Percentiles rank a stretch among this genome's conserved stretches.
Conservation (phyloP, 2,888 invertebrate species). For the Octodonta nipae region DNA sequence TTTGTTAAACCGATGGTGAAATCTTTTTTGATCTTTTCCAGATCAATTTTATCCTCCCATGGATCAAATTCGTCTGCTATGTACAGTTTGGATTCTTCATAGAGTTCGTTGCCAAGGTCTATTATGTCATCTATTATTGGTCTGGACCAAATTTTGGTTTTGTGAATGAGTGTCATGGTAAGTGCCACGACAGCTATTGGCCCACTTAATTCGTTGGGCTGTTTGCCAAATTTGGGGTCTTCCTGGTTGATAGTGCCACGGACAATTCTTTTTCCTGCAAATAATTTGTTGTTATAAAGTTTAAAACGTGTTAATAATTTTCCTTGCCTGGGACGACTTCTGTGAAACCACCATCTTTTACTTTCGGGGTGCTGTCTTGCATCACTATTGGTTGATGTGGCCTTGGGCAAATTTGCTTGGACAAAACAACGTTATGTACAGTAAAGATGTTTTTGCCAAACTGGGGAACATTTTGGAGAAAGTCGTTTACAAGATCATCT, state of each 20-base stretch:
- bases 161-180: conserved; percentile 45
- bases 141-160: conserved; percentile 45
- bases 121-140: conserved; percentile 45
- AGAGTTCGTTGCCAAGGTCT: conserved; percentile 37
- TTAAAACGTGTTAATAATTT: not conserved
- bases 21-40: conserved; percentile 32
- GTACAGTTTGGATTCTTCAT: conserved; percentile 37
- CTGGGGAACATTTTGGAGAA: conserved; percentile 25
- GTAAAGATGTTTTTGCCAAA: conserved; percentile 25
- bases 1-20: conserved; percentile 36
- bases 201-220: conserved; percentile 40
- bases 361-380: conserved; percentile 13
- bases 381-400: conserved; percentile 20
- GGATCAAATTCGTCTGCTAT: conserved; percentile 43
- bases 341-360: conserved; percentile 17
- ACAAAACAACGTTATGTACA: conserved; percentile 23
- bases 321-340: conserved; percentile 22
- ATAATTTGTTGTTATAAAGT: not conserved
- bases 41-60: conserved; percentile 42
- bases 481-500: conserved; percentile 23
- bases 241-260: conserved; percentile 40
- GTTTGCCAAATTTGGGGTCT: conserved; percentile 39
- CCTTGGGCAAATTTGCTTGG: conserved; percentile 20
- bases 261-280: conserved; percentile 21
- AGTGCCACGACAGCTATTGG: conserved; percentile 44